Conservation (phyloP, 2,797 vertebrate species). For the Poecilia gillii region DNA sequence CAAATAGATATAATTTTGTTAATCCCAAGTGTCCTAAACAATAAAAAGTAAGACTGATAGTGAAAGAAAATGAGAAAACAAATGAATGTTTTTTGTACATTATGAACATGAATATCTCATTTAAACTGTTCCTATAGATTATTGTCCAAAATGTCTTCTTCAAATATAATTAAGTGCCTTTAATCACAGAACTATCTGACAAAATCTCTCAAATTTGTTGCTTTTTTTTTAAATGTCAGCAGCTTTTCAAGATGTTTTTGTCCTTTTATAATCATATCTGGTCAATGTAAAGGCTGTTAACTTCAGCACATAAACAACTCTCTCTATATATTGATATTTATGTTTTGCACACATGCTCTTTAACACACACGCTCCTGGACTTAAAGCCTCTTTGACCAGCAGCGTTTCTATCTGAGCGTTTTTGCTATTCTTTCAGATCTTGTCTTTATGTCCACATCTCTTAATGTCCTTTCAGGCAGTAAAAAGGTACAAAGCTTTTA, state of each 20-base stretch:
- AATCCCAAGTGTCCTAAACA: not conserved
- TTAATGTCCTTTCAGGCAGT: constrained; percentile 9
- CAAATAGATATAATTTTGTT: not conserved
- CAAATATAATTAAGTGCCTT: not conserved
- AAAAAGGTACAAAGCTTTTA: constrained; percentile 5
- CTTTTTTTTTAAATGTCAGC: not conserved
- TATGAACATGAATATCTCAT: not conserved
- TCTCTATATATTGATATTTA: not conserved
- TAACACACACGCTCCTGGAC: not conserved
- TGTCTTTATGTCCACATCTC: constrained; percentile 1
- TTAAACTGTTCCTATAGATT: not conserved
- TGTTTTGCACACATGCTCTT: not conserved
- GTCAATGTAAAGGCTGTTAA: not conserved
- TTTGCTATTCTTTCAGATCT: constrained; percentile 18
- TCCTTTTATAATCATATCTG: not conserved
- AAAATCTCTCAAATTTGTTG: not conserved
- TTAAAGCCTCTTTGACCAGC: not conserved
- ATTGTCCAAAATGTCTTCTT: not conserved
- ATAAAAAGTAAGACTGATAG: not conserved
- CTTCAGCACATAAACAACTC: not conserved
- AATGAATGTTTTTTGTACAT: not conserved
- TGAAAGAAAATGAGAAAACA: not conserved
- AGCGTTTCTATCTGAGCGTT: not conserved
- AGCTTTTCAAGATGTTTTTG: not conserved
- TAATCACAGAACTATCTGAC: not conserved